Base-by-base conservation (phyloP, 2,888 invertebrate genomes). In the Galerucella calmariensis region DNA sequence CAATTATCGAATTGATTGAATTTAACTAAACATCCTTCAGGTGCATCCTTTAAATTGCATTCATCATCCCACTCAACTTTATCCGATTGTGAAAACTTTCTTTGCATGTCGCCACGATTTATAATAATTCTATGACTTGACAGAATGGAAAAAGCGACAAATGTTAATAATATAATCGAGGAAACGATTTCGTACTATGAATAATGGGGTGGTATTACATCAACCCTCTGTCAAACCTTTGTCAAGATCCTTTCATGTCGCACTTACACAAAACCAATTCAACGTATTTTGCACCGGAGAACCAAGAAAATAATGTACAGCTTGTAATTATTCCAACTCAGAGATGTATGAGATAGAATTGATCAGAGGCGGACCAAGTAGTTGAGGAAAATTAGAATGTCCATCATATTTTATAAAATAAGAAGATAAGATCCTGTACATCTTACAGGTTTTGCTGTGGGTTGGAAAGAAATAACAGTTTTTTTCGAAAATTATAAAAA, bases 241-340 rank as follows among this genome's bases (percentile, higher is more conserved):
- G 27, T 35, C 35, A 35, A 12, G 20, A 48, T 53, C 35, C 53
- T n/a, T 62, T 63, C 53, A 70, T 51, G 63, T 35, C 70, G 53
- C 53, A 71, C 56, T 63, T 44, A 65, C 53, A 56, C 56, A 63
- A 58, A 65, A 71, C 56, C 71, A 65, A 63, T 71, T 71, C 65
- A 20, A 35, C 11, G 27, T 41, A 35, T n/a, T 41, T 58, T 61
- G 44, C 46, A 27, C 65, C 44, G 12, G n/a, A 63, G 27, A 44
- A 69, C n/a, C 59, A 44, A 65, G 71, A 65, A 63, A 71, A 71
- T 63, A 63, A 41, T 41, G 35, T 48, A 63, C 48, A 59, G 14
- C 71, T 65, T 65, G 71, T 65, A 65, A 71, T 71, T 71, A 65
- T 65, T 44, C 9, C 71, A 53, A 24, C 58, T 71, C 24, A 46